Conservation (phyloP, 1,140 invertebrate genomes). For the Drosophila pseudoobscura region DNA sequence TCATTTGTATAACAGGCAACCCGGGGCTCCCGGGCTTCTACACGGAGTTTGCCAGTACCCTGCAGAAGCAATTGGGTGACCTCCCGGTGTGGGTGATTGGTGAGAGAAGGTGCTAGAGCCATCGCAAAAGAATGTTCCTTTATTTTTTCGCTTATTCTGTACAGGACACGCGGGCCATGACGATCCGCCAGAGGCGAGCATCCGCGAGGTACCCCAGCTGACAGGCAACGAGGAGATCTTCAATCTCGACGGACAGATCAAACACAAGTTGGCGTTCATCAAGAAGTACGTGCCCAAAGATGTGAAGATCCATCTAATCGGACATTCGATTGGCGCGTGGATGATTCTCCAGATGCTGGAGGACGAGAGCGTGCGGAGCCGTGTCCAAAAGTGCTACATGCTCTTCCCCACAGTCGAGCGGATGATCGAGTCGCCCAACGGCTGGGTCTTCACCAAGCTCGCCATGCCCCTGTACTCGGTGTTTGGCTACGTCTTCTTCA, state of each 20-base stretch:
- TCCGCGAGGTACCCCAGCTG: conserved; percentile 83
- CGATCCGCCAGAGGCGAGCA: conserved; percentile 84
- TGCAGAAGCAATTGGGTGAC: conserved; percentile 85
- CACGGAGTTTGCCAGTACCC: conserved; percentile 86
- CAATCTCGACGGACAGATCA: conserved; percentile 89
- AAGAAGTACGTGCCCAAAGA: conserved; percentile 88
- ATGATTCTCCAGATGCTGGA: conserved; percentile 90
- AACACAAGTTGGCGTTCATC: conserved; percentile 92
- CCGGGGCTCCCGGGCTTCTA: conserved; percentile 89
- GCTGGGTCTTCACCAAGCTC: conserved; percentile 85
- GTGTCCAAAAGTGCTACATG: conserved; percentile 86
- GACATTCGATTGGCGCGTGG: conserved; percentile 94
- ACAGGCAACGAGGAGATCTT: conserved; percentile 86
- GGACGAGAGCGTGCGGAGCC: conserved; percentile 83
- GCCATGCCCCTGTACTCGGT: conserved; percentile 71
- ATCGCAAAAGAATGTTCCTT: conserved; percentile 52
- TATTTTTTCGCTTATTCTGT: not conserved
- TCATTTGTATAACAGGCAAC: conserved; percentile 88
- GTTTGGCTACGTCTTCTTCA: conserved; percentile 73
- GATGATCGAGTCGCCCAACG: conserved; percentile 89
- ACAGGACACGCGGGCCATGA: conserved; percentile 89
- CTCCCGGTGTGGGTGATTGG: conserved; percentile 88
- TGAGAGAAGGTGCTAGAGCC: conserved; percentile 16
- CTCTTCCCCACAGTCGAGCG: conserved; percentile 93
- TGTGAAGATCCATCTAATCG: conserved; percentile 89